Percentiles rank a stretch among this genome's conserved stretches.
These are phyloP conservation scores for Oplegnathus fasciatus DNA, from an alignment of 2,113 vertebrate species.

Conservation along the genomic window DNA sequence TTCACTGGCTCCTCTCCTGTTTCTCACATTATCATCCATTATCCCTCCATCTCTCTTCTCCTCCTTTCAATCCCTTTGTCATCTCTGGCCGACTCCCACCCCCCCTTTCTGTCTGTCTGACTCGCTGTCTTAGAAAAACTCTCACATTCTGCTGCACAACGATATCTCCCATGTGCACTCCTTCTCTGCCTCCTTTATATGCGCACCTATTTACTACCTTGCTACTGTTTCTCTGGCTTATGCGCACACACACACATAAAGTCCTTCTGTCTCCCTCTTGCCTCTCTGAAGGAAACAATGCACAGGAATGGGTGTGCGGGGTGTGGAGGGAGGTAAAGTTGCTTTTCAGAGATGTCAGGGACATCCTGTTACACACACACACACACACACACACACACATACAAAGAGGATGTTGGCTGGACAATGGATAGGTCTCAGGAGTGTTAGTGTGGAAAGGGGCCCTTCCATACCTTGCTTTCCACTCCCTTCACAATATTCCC, in stretches of 20 bases:
- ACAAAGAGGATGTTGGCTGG: constrained; percentile 76
- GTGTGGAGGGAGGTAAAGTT: constrained; percentile 63
- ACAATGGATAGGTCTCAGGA: constrained; percentile 79
- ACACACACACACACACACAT: constrained; percentile 41
- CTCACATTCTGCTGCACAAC: constrained; percentile 46
- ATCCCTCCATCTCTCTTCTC: constrained; percentile 68
- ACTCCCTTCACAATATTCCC: constrained; percentile 52
- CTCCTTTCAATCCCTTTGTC: constrained; percentile 72
- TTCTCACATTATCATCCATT: constrained; percentile 79
- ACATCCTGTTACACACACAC: constrained; percentile 73
- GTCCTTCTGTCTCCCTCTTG: constrained; percentile 18
- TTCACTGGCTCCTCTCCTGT: constrained; percentile 76
- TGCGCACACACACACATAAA: background rate
- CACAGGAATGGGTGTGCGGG: constrained; percentile 78
- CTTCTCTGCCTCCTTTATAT: constrained; percentile 30
- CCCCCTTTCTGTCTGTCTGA: constrained; percentile 28
- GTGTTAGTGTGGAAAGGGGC: constrained; percentile 74
- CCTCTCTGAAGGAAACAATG: constrained; percentile 73
- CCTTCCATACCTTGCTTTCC: constrained; percentile 70
- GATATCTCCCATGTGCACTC: constrained; percentile 45
- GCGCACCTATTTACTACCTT: constrained; percentile 44
- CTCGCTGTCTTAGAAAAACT: constrained; percentile 54
- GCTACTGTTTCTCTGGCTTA: constrained; percentile 28
- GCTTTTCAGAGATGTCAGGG: constrained; percentile 75
- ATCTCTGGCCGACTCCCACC: constrained; percentile 26